Evolutionary conservation across 1,140 invertebrate species (phyloP).

Genomic region (Venturia canescens): DNA sequence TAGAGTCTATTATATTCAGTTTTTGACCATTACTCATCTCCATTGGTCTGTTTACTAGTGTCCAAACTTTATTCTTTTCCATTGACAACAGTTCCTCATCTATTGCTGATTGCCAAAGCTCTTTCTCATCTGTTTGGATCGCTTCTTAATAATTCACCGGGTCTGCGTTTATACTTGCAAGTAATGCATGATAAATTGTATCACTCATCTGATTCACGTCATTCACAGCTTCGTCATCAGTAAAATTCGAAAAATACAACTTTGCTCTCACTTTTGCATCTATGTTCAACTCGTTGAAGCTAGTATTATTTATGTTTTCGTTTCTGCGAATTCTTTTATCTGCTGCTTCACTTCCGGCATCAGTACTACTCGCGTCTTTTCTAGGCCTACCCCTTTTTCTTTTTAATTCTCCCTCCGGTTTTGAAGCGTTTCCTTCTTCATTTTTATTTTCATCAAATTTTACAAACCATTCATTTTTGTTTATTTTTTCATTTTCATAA

Average conservation of each 20-base stretch:
- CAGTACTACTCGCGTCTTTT: conserved; percentile 15
- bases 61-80: conserved; percentile 36
- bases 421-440: conserved; percentile 5
- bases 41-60: conserved; percentile 21
- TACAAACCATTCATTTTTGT: conserved; percentile 36
- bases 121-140: conserved; percentile 13
- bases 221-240: background rate
- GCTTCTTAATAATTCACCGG: conserved; percentile 24
- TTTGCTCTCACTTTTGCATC: background rate
- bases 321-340: conserved; percentile 10
- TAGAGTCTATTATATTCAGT: conserved; percentile 15
- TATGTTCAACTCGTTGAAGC: background rate
- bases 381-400: conserved; percentile 46
- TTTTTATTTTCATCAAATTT: conserved; percentile 16
- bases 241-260: background rate
- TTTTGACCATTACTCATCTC: background rate
- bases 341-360: background rate
- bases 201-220: conserved; percentile 29
- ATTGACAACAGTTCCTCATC: conserved; percentile 29
- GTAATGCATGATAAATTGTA: conserved; percentile 31
- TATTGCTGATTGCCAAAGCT: conserved; percentile 14
- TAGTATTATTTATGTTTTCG: conserved; percentile 13
- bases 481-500: conserved; percentile 4
- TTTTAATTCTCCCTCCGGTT: conserved; percentile 49
- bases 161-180: conserved; percentile 17